Evolutionary conservation across 2,888 invertebrate genomes (phyloP).

Genomic region (Lypha dubia): DNA sequence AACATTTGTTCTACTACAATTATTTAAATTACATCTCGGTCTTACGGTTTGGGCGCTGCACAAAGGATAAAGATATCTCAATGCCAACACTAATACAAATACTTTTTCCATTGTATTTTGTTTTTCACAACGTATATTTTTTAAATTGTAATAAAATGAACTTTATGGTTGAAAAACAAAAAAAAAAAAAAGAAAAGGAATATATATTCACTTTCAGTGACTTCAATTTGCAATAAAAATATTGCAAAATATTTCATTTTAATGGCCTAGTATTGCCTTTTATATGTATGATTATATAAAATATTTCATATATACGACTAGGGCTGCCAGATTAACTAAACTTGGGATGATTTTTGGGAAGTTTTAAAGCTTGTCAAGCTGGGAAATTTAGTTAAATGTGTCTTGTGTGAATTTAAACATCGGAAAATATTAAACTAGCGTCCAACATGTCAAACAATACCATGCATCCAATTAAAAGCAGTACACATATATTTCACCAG

Average conservation of each 20-base stretch:
- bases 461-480: no score
- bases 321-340: no score
- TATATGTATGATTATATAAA: constrained; percentile 28
- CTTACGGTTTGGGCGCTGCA: constrained; percentile 15
- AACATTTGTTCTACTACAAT: constrained; percentile 48
- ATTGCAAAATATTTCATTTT: constrained; percentile 56
- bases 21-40: constrained; percentile 42
- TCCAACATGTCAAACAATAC: no score
- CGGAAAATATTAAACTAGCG: no score
- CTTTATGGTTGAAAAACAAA: constrained; percentile 19
- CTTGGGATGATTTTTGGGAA: no score
- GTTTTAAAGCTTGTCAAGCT: no score
- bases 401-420: no score
- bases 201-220: constrained; percentile 36
- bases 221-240: constrained; percentile 52
- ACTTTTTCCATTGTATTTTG: constrained; percentile 37
- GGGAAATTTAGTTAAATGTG: no score
- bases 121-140: not conserved
- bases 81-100: constrained; percentile 33
- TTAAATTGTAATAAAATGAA: constrained; percentile 31
- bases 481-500: no score
- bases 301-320: not conserved
- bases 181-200: no score
- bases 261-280: constrained; percentile 42
- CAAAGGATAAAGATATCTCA: constrained; percentile 39